Percentiles rank a stretch among this genome's conserved stretches.
Conservation (phyloP, 2,113 vertebrate species). For the Motacilla alba region DNA sequence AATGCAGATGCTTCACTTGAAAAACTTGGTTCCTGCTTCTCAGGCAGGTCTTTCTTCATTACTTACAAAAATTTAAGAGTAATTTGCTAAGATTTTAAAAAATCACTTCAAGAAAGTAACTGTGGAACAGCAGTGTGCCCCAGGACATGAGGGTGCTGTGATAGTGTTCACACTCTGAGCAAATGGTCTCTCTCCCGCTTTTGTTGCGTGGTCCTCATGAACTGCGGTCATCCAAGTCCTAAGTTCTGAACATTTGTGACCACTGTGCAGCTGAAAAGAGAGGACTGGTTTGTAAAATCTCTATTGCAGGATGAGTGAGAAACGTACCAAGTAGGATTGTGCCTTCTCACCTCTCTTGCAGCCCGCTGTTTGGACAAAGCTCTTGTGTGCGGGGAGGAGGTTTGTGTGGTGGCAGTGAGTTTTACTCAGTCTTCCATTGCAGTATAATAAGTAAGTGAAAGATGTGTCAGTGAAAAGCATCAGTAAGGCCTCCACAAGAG, state of each 20-base stretch:
- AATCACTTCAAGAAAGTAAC: rapidly evolving
- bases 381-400: rapidly evolving
- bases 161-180: not conserved
- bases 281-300: not conserved
- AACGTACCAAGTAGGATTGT: not conserved
- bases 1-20: not conserved
- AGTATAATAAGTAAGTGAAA: not conserved
- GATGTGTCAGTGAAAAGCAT: not conserved
- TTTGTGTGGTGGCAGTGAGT: rapidly evolving
- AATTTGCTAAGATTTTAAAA: not conserved
- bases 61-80: not conserved
- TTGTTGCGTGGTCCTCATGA: not conserved
- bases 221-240: not conserved
- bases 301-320: not conserved
- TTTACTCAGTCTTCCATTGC: not conserved
- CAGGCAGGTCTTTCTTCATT: not conserved
- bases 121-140: not conserved
- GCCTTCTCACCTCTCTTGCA: not conserved
- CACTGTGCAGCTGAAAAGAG: not conserved
- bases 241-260: not conserved
- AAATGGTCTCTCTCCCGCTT: not conserved
- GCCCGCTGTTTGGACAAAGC: rapidly evolving
- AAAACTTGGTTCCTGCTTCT: not conserved
- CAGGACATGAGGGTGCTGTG: not conserved
- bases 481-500: not conserved